Conservation (phyloP, 2,113 vertebrate genomes). For the Dinomys branickii region DNA sequence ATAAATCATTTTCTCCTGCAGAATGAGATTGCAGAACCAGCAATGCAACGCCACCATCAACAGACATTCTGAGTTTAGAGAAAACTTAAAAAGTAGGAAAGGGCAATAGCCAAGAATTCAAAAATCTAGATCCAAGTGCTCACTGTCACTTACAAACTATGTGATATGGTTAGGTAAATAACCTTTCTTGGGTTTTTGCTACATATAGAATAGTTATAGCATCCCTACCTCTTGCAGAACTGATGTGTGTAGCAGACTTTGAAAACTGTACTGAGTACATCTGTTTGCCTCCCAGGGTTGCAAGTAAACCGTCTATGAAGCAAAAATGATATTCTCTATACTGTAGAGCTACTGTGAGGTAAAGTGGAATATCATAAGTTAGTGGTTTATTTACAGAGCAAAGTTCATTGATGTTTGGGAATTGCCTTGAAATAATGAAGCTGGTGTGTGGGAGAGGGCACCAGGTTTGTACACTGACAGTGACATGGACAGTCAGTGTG, state of each 20-base stretch:
- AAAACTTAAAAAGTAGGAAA: background rate
- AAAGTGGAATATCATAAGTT: background rate
- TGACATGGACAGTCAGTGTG: background rate
- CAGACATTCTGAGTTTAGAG: background rate
- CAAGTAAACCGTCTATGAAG: background rate
- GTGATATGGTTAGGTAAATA: background rate
- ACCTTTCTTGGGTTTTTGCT: background rate
- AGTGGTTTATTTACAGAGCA: background rate
- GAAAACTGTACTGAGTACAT: background rate
- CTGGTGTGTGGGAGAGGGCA: background rate
- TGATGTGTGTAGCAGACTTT: background rate
- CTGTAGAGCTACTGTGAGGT: background rate
- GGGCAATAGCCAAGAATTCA: background rate
- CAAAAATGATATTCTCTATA: background rate
- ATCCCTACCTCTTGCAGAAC: background rate
- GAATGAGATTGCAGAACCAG: rapidly evolving
- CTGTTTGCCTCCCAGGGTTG: background rate
- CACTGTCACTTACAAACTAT: background rate
- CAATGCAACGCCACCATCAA: background rate
- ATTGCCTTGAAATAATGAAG: background rate
- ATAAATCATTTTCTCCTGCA: background rate
- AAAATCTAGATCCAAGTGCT: background rate
- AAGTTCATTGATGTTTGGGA: background rate
- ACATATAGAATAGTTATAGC: background rate
- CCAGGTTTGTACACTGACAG: rapidly evolving